Percentiles rank a stretch among this genome's conserved stretches.
These are phyloP conservation scores for Cottoperca gobio DNA, from an alignment of 2,797 vertebrate species.

Conservation along the genomic window DNA sequence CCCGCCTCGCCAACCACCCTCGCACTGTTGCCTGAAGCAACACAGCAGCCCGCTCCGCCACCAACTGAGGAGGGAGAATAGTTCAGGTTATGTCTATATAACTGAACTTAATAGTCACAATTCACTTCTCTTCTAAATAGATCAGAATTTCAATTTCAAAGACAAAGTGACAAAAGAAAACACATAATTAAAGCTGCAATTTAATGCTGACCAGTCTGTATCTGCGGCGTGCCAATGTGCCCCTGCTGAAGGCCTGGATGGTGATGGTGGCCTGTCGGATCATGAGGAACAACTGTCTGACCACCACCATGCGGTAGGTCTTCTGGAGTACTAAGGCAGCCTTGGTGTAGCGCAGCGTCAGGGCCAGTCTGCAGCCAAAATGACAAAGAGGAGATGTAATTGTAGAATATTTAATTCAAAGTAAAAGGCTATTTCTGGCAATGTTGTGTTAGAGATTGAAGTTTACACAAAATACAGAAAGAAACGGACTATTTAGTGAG, in stretches of 20 bases:
- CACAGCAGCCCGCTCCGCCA: constrained; percentile 74
- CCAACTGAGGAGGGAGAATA: constrained; percentile 57
- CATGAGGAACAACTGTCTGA: constrained; percentile 71
- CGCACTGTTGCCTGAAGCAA: constrained; percentile 80
- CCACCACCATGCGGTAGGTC: constrained; percentile 78
- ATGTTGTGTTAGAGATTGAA: neutral
- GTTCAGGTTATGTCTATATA: neutral
- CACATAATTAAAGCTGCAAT: neutral
- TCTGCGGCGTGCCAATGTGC: constrained; percentile 66
- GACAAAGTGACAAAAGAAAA: neutral
- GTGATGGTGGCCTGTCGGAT: constrained; percentile 75
- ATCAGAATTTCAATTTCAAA: neutral
- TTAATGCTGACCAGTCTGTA: constrained; percentile 72
- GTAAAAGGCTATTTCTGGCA: neutral
- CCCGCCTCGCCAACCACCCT: constrained; percentile 81
- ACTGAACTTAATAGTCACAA: neutral
- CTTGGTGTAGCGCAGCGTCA: constrained; percentile 74
- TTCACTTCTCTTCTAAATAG: neutral
- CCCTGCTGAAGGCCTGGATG: constrained; percentile 84
- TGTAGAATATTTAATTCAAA: neutral
- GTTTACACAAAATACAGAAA: neutral
- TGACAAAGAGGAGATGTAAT: neutral
- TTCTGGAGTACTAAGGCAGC: constrained; percentile 86
- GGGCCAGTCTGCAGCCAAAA: constrained; percentile 61
- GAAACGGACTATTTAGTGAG: neutral